Evolutionary conservation across 2,113 vertebrate species (phyloP), one percentile per base, ranked within the genome.

Genomic region (Cepphus grylle): DNA sequence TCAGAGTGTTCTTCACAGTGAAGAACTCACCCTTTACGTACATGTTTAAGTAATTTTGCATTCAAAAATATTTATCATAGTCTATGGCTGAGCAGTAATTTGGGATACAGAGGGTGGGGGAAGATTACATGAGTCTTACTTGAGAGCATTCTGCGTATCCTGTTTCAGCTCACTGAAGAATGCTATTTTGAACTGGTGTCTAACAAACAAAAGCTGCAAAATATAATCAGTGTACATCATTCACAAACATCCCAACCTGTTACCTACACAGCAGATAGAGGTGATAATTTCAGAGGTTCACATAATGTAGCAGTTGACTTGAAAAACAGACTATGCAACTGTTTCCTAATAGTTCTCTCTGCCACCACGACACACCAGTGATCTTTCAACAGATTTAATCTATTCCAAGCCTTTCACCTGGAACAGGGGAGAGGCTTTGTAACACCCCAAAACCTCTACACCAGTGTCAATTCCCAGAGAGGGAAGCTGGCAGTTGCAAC

Each of bases 151-250:
- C 95, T 99, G 99, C 0, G 99, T 99, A 96, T 99, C 99, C 95
- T 99, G 99, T 84, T 99, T 99, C 96, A 99, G 97, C 83, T 99
- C 99, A 97, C 99, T 99, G 98, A 99, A 99, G 98, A 99, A 99
- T 14, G 99, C 99, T 29, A 99, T 99, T 98, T 99, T 99, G 97
- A 99, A 99, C 97, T 99, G 99, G 97, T 99, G 99, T 95, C 99
- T 99, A 86, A 99, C 99, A 98, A 99, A 99, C 86, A 99, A 98
- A 97, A 99, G 98, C 99, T 99, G 97, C 25, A 96, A 98, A 95
- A 97, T 69, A 98, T 15, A 97, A 96, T 22, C 52, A 91, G 56
- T 4, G 38, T 3, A 63, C 20, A 42, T 67, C 34, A 87, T 43
- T 93, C 76, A 86, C 55, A 80, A 83, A 76, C 61, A 45, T 18